A percentile compares a stretch with the other conserved stretches of the same genome.
Evolutionary conservation across 2,797 vertebrate species (phyloP).

Genomic region (Amazona ochrocephala): DNA sequence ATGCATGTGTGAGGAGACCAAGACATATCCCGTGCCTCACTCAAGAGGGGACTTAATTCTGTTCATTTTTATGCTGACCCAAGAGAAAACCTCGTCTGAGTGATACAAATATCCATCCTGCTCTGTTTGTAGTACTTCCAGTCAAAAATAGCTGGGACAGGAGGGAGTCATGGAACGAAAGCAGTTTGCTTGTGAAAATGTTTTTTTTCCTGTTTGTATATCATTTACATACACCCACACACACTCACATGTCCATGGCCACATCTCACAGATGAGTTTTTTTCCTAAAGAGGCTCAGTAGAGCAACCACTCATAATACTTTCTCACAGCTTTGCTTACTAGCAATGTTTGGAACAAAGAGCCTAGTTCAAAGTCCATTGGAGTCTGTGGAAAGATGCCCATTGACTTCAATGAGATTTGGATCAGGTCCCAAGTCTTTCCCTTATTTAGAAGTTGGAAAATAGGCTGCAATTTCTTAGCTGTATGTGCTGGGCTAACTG

Average conservation of each 20-base stretch:
- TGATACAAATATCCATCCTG: background rate
- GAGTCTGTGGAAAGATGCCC: slow-evolving; percentile 43
- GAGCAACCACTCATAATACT: background rate
- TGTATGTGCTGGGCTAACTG: background rate
- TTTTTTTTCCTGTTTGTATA: background rate
- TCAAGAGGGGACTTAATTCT: background rate
- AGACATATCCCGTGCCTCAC: background rate
- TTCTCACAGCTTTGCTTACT: slow-evolving; percentile 36
- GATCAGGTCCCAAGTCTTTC: background rate
- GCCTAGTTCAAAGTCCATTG: background rate
- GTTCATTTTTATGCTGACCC: background rate
- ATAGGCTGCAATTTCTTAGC: background rate
- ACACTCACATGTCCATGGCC: background rate
- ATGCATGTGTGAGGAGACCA: background rate
- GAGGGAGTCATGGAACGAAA: slow-evolving; percentile 17
- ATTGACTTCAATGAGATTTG: slow-evolving; percentile 34
- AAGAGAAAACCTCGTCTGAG: slow-evolving; percentile 1
- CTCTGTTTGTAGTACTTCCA: slow-evolving; percentile 21
- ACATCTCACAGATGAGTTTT: background rate
- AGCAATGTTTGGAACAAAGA: background rate
- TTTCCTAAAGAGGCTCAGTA: background rate
- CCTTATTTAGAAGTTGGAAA: background rate
- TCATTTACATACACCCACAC: background rate
- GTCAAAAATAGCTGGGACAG: background rate
- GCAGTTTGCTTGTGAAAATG: background rate